Base-by-base conservation (phyloP, 1,140 invertebrate genomes). In the Mamestra configurata region DNA sequence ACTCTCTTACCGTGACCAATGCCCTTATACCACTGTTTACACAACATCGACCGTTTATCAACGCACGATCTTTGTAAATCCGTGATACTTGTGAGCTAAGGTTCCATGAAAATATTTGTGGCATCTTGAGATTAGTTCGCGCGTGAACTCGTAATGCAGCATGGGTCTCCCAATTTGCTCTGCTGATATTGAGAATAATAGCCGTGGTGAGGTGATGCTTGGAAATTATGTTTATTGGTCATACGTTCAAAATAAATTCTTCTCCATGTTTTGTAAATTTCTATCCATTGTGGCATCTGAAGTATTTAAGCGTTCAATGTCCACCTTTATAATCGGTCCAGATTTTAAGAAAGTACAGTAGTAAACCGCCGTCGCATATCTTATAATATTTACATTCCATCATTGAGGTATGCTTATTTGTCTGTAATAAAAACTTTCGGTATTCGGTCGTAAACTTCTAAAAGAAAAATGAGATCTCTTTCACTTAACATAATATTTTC, bases 61-160 rank as follows among this genome's bases (percentile, higher is more conserved):
- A 93, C 90, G 92, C 92, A 93, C 91, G 92, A 93, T 86, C 84
- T 40, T 57, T 80, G 49, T 79, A 87, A 86, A 80, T 80, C 84
- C 82, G 83, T 86, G 82, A 68, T 77, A 53, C 71, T 73, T 15
- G 31, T 57, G 31, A 22, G 18, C 20, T 59, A 37, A 73, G 18
- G 71, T 73, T 73, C 53, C 71, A 73, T 46, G 40, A 68, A 73
- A 57, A 73, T 57, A 37, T 73, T 73, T 73, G 18, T 55, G 18
- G 71, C 68, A 68, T 68, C 64, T 66, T 40, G 7, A 61, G 15
- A 68, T 13, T 24, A 27, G 22, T 53, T 51, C 27, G 46, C 24
- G 43, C 68, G 68, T 71, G 68, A 71, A 71, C 27, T 18, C 24
- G 27, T 55, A 51, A 73, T 53, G 71, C 53, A 53, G 49, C 51